Evolutionary conservation across 2,797 vertebrate genomes (phyloP).

Genomic region (Gadopsis bispinosus): DNA sequence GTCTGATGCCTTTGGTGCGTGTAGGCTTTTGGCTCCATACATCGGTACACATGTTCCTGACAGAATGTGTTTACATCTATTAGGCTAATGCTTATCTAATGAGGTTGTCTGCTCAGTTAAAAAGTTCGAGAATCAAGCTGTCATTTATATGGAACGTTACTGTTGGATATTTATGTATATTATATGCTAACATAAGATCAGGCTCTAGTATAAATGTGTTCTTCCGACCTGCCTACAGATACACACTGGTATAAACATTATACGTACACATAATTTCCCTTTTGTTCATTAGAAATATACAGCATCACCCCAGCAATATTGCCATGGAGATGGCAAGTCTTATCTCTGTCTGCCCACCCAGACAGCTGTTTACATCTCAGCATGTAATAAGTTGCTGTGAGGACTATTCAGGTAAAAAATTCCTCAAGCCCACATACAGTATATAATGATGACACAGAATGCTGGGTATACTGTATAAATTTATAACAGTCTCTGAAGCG

Average conservation of each 20-base stretch:
- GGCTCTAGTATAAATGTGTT: not conserved
- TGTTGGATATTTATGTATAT: slow-evolving; percentile 8
- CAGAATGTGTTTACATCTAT: slow-evolving; percentile 35
- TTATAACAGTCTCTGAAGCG: slow-evolving; percentile 65
- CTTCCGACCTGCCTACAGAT: slow-evolving; percentile 2
- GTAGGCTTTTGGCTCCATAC: slow-evolving; percentile 36
- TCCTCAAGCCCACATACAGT: slow-evolving; percentile 46
- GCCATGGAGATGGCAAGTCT: slow-evolving; percentile 31
- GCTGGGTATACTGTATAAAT: slow-evolving; percentile 53
- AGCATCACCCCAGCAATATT: slow-evolving; percentile 17
- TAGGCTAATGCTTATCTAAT: slow-evolving; percentile 28
- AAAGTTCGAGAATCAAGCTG: not conserved
- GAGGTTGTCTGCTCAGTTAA: slow-evolving; percentile 2
- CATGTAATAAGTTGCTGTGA: slow-evolving; percentile 23
- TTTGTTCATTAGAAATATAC: slow-evolving; percentile 29
- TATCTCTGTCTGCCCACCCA: slow-evolving; percentile 34
- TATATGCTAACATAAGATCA: not conserved
- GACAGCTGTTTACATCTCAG: slow-evolving; percentile 28
- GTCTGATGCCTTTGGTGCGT: slow-evolving; percentile 30
- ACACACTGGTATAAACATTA: slow-evolving; percentile 16
- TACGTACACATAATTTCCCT: slow-evolving; percentile 1
- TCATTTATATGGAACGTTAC: slow-evolving; percentile 14
- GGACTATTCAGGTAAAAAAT: slow-evolving; percentile 27
- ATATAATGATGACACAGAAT: slow-evolving; percentile 53
- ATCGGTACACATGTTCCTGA: slow-evolving; percentile 18